phyloP scores from a whole-genome alignment of 1,140 invertebrate genomes.

The Caenorhabditis remanei region DNA sequence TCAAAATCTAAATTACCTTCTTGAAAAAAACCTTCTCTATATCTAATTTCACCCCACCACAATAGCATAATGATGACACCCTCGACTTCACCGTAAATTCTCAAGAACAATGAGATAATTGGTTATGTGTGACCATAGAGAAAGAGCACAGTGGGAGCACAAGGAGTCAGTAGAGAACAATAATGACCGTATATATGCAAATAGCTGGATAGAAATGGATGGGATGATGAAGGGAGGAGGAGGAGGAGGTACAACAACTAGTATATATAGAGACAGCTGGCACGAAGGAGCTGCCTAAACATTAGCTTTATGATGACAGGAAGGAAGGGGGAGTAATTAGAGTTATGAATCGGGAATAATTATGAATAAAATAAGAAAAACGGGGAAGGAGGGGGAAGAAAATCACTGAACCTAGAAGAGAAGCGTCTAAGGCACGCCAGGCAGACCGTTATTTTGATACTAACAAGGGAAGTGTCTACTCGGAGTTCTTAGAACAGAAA shows the following conservation, averaged over 20 bases:
- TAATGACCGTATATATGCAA: conserved; percentile 48
- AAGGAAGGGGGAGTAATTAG: too few relatives aligned
- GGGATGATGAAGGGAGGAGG: too few relatives aligned
- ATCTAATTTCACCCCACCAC: not conserved
- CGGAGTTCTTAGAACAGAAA: too few relatives aligned
- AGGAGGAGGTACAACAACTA: not conserved
- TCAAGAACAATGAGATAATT: conserved; percentile 44
- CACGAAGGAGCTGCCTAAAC: not conserved
- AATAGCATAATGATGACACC: conserved; percentile 6
- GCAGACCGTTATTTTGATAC: too few relatives aligned
- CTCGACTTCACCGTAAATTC: not conserved
- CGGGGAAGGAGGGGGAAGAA: too few relatives aligned
- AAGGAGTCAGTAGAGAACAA: not conserved
- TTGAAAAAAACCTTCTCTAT: too few relatives aligned
- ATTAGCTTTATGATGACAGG: not conserved
- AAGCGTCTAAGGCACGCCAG: too few relatives aligned
- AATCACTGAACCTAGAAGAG: not conserved
- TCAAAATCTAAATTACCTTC: too few relatives aligned
- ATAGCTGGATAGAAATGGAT: conserved; percentile 14
- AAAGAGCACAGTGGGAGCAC: not conserved
- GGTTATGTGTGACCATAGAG: not conserved
- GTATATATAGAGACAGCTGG: conserved; percentile 39
- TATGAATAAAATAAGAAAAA: too few relatives aligned
- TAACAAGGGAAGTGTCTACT: too few relatives aligned
- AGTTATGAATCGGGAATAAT: too few relatives aligned